Conservation (phyloP, 2,113 vertebrate species). For the Pachypanchax playfairii region DNA sequence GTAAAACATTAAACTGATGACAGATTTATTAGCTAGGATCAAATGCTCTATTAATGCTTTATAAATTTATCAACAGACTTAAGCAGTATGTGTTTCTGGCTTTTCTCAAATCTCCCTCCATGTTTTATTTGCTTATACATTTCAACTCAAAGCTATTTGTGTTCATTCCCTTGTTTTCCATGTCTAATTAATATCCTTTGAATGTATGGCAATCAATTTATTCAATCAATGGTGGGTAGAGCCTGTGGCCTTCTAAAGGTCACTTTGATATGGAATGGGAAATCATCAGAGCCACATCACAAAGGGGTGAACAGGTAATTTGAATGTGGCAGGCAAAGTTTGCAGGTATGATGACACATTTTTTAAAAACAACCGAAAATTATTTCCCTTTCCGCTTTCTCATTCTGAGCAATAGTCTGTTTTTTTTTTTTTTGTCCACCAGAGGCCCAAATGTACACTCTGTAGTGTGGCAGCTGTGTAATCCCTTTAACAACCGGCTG, state of each 20-base stretch:
- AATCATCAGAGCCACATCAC: slow-evolving; percentile 75
- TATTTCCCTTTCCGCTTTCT: slow-evolving; percentile 50
- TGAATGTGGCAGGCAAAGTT: slow-evolving; percentile 69
- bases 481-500: slow-evolving; percentile 76
- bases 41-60: not conserved
- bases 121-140: slow-evolving; percentile 70
- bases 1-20: too few relatives aligned
- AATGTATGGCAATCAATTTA: slow-evolving; percentile 81
- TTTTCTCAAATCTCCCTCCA: slow-evolving; percentile 37
- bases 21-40: not conserved
- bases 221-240: slow-evolving; percentile 80
- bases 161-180: slow-evolving; percentile 79
- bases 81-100: slow-evolving; percentile 14
- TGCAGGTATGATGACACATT: slow-evolving; percentile 68
- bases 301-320: slow-evolving; percentile 64
- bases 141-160: slow-evolving; percentile 78
- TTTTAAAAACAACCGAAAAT: slow-evolving; percentile 52
- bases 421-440: slow-evolving; percentile 48
- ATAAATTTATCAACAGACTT: not conserved
- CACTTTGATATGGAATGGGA: slow-evolving; percentile 79
- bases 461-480: slow-evolving; percentile 77
- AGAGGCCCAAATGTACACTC: slow-evolving; percentile 67
- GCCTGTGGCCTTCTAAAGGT: slow-evolving; percentile 81
- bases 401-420: slow-evolving; percentile 49
- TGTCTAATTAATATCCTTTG: slow-evolving; percentile 82